phyloP scores from a whole-genome alignment of 23 tunicate genomes.

The Oikopleura dioica region DNA sequence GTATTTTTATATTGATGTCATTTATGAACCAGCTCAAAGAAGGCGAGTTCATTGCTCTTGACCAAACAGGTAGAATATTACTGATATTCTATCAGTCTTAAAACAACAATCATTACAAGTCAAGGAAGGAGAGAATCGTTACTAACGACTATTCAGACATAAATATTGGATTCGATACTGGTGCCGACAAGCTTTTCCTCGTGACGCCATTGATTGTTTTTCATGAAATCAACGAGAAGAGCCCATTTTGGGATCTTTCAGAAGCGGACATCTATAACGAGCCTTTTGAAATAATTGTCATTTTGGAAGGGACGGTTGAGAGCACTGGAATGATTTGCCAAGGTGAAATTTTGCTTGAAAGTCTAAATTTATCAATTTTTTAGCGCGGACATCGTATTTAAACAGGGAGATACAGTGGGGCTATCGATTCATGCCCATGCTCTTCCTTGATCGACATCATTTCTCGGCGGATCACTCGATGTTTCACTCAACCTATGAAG shows the following conservation, averaged over 20 bases:
- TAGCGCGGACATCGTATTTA: conserved; percentile 72
- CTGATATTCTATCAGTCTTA: no score
- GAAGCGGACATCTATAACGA: conserved; percentile 30
- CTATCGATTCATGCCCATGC: conserved; percentile 51
- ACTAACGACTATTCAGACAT: no score
- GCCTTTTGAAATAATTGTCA: conserved; percentile 83
- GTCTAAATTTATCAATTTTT: background rate
- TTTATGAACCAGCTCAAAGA: no score
- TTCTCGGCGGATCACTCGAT: conserved; percentile 75
- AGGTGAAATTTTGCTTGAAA: background rate
- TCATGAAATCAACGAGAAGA: conserved; percentile 59
- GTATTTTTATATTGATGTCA: no score
- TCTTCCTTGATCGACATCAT: conserved; percentile 33
- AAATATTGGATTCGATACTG: conserved; percentile 86
- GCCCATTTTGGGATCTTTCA: conserved; percentile 55
- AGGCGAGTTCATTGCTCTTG: conserved; percentile 15
- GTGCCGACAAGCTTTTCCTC: conserved; percentile 89
- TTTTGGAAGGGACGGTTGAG: conserved; percentile 83
- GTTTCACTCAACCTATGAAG: conserved; percentile 55
- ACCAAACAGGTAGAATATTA: no score
- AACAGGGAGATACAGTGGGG: conserved; percentile 74
- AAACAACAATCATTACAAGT: no score
- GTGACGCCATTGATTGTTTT: conserved; percentile 91
- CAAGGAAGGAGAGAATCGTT: no score
- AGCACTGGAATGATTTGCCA: conserved; percentile 53